Base-by-base conservation (phyloP, 2,888 invertebrate genomes). In the Lypha dubia region DNA sequence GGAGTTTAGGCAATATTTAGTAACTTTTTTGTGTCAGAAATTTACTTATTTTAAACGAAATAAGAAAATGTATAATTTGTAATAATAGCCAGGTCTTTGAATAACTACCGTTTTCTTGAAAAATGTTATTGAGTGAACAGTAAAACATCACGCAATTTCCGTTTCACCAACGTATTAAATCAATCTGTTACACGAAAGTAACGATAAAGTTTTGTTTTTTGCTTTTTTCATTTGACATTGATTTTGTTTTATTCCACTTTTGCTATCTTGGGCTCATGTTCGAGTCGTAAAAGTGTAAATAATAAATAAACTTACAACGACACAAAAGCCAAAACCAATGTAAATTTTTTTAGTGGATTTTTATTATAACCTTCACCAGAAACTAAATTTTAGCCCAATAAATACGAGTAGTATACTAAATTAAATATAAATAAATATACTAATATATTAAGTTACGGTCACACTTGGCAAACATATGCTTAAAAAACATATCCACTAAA, bases 81-180 rank as follows among this genome's bases (percentile, higher is more conserved):
- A 58, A 35, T 35, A 28, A 35, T 17, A 20, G 11, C 17, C 32
- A 58, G 17, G 1, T 17, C 9, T 17, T 11, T 35, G 8, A 17
- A 51, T n/a, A 53, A 4, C 32, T 53, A 53, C 24, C 15, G 0
- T n/a, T 24, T 44, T 58, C 20, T 8, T 4, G 22, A 15, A 46
- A 68, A 15, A 32, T 38, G 28, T 53, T 62, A 68, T 46, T 44
- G n/a, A 62, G 17, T 44, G 5, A 32, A n/a, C 44, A 71, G n/a
- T 51, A 38, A 73, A 73, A 44, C 62, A 68, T 32, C 81, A 84
- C 81, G 81, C 81, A 84, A 81, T 75, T 74, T 84, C 70, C 70
- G 41, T 3, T 75, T 41, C 49, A 13, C 6, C 22, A 70, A 38
- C 70, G 68, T 67, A 75, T 84, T 73, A 68, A 77, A 56, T 74